A percentile compares a stretch with the other conserved stretches of the same genome.
Conservation (phyloP, 2,797 vertebrate species). For the Gobionotothen gibberifrons region DNA sequence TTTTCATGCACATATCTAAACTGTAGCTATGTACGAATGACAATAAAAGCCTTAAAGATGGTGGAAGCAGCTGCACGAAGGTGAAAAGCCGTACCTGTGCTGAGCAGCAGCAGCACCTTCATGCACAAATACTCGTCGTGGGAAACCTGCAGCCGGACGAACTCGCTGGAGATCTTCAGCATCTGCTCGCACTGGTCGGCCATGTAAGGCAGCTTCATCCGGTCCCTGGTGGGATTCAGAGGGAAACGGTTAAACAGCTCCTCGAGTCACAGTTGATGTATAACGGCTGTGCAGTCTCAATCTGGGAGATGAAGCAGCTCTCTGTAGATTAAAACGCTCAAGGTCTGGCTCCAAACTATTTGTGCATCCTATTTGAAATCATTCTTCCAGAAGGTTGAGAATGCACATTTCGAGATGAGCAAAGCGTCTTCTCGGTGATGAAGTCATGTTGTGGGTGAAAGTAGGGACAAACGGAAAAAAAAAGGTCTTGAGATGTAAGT, state of each 20-base stretch:
- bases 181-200: constrained; percentile 95
- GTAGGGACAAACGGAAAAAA: neutral
- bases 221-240: constrained; percentile 84
- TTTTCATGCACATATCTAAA: too few species aligned
- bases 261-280: constrained; percentile 4
- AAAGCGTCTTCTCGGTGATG: constrained; percentile 8
- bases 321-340: constrained; percentile 28
- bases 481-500: constrained; percentile 4
- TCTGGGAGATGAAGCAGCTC: constrained; percentile 24
- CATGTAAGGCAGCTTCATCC: constrained; percentile 96
- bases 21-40: too few species aligned
- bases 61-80: neutral
- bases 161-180: constrained; percentile 93
- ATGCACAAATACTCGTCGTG: constrained; percentile 99
- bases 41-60: neutral
- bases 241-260: constrained; percentile 5
- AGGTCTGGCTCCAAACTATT: constrained; percentile 24
- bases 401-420: constrained; percentile 24
- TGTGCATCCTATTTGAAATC: constrained; percentile 24
- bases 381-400: constrained; percentile 13
- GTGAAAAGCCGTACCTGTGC: constrained; percentile 87
- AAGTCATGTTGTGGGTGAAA: constrained; percentile 16
- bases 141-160: constrained; percentile 95
- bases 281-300: neutral
- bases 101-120: constrained; percentile 97